phyloP scores from a whole-genome alignment of 2,113 vertebrate species.

The Hiodon alosoides region DNA sequence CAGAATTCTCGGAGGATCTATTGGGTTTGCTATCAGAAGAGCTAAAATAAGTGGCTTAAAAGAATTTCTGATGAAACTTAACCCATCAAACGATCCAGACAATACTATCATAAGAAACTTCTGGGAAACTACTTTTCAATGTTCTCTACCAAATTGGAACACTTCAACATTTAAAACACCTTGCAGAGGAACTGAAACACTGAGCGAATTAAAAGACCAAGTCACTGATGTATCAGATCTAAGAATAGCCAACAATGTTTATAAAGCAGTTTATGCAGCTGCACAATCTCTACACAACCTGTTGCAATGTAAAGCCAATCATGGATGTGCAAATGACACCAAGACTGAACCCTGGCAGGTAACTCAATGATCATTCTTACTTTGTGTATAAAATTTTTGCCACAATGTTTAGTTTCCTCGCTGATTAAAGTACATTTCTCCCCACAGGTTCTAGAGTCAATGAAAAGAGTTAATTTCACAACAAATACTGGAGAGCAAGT shows the following conservation, averaged over 20 bases:
- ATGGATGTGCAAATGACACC: conserved; percentile 4
- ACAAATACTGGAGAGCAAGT: conserved; percentile 3
- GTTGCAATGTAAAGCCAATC: background rate
- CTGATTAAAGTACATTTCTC: background rate
- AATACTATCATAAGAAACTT: conserved; percentile 34
- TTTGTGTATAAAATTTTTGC: background rate
- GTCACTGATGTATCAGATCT: conserved; percentile 40
- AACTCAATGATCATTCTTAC: background rate
- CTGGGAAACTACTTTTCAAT: conserved; percentile 42
- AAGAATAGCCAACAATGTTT: conserved; percentile 39
- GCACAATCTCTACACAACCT: conserved; percentile 36
- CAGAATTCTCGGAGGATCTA: conserved; percentile 44
- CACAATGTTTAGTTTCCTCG: background rate
- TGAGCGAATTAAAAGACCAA: conserved; percentile 27
- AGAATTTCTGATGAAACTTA: conserved; percentile 17
- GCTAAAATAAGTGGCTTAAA: conserved; percentile 24
- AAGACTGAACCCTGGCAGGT: conserved; percentile 10
- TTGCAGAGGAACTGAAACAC: conserved; percentile 35
- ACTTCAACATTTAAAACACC: background rate
- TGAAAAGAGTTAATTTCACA: conserved; percentile 12
- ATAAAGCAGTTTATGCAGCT: conserved; percentile 39
- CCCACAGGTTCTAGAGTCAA: conserved; percentile 4
- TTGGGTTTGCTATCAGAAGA: conserved; percentile 2
- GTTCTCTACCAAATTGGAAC: conserved; percentile 36
- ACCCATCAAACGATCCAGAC: conserved; percentile 10